Base-by-base conservation (phyloP, 2,113 vertebrate genomes). In the Oncorhynchus clarkii region DNA sequence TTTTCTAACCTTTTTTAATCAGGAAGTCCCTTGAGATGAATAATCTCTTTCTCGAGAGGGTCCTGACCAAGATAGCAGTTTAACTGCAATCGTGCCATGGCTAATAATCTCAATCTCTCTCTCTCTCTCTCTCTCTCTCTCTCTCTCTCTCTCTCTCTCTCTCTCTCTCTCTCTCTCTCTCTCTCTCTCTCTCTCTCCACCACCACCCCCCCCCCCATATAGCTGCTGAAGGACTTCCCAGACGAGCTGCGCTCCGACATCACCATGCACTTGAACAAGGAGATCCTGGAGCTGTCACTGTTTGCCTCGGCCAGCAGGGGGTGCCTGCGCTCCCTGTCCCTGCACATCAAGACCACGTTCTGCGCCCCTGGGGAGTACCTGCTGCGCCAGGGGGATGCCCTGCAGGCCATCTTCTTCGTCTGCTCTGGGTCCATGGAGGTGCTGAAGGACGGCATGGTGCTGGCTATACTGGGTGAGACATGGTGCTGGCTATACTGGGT, bases 381-480 rank as follows among this genome's bases (percentile, higher is more conserved):
- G 73, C 95, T 99, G 24, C 94, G 98, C 18, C 97, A 99, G 89
- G 98, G 98, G 24, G 97, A 99, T n/a, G 97, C 97, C 29, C 92
- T 99, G 79, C 98, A 99, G 89, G 98, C 97, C 18, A 95, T 99
- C 91, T 99, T 97, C 88, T 97, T 99, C 14, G 97, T 99, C 73
- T 99, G 98, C 92, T 99, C 98, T 1, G 98, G 98, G 68, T 99
- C 97, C 86, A 99, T 99, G 98, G 98, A 99, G 89, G 97, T 99
- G 64, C 94, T 99, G 59, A 99, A 98, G 86, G 96, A 98, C 72
- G 95, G 95, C 91, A 98, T 96, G 85, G 97, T 99, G 83, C 92
- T 99, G 84, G 97, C 97, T 27, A 99, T 99, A 80, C 94, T 99
- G n/a, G 97, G 97, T 99, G 95, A 0, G 96, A 88, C 14, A 57